These are phyloP conservation scores for Callosobruchus maculatus DNA, from an alignment of 2,888 invertebrate species.

Conservation along the genomic window DNA sequence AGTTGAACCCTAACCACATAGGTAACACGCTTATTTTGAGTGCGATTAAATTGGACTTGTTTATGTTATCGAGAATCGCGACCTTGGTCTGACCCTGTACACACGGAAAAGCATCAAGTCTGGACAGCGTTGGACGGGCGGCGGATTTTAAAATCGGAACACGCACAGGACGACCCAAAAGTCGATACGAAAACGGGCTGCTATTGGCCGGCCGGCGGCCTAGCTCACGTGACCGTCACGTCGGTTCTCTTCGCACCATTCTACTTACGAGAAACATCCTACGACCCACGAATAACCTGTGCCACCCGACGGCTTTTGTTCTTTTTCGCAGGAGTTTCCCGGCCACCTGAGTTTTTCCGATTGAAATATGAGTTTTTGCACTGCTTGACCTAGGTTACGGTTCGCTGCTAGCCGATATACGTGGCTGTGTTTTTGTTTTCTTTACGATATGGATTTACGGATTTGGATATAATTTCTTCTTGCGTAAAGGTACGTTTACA, in stretches of 20 bases:
- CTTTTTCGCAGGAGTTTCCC: slow-evolving; percentile 25
- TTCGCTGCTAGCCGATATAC: not conserved
- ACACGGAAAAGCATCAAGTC: slow-evolving; percentile 21
- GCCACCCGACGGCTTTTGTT: slow-evolving; percentile 16
- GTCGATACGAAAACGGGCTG: slow-evolving; percentile 30
- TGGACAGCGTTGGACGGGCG: not conserved
- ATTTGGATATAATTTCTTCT: not conserved
- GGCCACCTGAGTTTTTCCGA: slow-evolving; percentile 32
- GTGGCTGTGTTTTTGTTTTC: not conserved
- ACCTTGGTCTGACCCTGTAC: slow-evolving; percentile 19
- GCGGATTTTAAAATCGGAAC: slow-evolving; percentile 25
- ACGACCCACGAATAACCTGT: not conserved
- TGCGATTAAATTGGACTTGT: too few species aligned
- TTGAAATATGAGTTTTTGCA: slow-evolving; percentile 37
- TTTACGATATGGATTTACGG: not conserved
- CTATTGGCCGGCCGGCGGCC: slow-evolving; percentile 19
- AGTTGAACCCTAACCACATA: too few species aligned
- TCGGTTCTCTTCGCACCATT: not conserved
- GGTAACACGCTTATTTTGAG: too few species aligned
- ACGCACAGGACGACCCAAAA: slow-evolving; percentile 29
- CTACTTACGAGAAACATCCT: not conserved
- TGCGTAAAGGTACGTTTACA: too few species aligned
- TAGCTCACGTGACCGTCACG: slow-evolving; percentile 5
- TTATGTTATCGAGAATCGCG: not conserved
- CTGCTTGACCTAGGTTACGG: slow-evolving; percentile 31